Base-by-base conservation (phyloP, 1,140 invertebrate genomes). In the Drosophila triauraria region DNA sequence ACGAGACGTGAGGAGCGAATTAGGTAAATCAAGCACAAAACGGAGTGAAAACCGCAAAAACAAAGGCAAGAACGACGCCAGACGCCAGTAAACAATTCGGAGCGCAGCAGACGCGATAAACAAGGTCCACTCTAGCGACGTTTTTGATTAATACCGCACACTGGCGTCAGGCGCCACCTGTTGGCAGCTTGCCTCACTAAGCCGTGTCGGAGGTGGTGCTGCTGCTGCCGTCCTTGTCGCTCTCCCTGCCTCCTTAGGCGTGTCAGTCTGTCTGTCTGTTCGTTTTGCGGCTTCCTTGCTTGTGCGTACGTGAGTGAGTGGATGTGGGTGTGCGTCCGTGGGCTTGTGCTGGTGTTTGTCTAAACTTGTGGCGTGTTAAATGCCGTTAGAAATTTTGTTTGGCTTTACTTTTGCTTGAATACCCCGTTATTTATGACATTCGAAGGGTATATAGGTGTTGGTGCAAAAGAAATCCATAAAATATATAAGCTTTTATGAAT, bases 111-210 rank as follows among this genome's bases (percentile, higher is more conserved):
- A 30, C 27, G 8, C 27, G 2, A 23, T 42, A 25, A 59, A 71
- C 69, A 72, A 20, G 67, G 67, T 72, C 67, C 69, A 72, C 69
- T 57, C 69, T 42, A 70, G 12, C 20, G 3, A 35, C 23, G 20
- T 38, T 50, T 54, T 75, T 86, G 51, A 67, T 69, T 68, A 53
- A 83, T 57, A 79, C 61, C 77, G 53, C 68, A 74, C 83, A 65
- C 64, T 77, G 46, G 43, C 69, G 30, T 58, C 64, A 80, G 69
- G 69, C 85, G 84, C 84, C 84, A 87, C 84, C 84, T 87, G 84
- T 88, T 88, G 84, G 72, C 72, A 59, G 56, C 79, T 62, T 48
- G 53, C 25, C 62, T 53, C 35, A 88, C 72, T 74, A 72, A 70
- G 42, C 9, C 4, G 0, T 3, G 20, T 30, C 30, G 40, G 43